Conservation (phyloP, 35 echinoderm and acorn worm genomes). For the Apostichopus japonicus region DNA sequence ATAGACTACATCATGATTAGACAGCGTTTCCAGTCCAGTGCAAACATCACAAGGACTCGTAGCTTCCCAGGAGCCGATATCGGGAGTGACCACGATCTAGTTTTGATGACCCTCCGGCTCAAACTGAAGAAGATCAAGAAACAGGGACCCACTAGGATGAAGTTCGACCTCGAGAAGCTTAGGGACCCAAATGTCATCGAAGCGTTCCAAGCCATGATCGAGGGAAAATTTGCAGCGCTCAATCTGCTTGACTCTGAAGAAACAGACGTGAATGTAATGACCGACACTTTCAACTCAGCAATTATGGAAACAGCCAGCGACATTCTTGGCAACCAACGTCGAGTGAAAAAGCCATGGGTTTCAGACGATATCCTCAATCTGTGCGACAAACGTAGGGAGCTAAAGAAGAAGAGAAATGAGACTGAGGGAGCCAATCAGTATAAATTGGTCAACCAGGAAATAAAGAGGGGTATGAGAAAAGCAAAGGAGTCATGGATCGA, state of each 20-base stretch:
- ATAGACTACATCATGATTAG: background rate
- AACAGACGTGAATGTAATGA: too few species aligned
- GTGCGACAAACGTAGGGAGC: background rate
- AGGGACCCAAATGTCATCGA: too few species aligned
- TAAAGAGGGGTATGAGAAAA: too few species aligned
- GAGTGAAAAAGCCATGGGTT: background rate
- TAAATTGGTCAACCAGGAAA: too few species aligned
- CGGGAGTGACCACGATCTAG: constrained; percentile 3
- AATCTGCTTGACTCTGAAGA: too few species aligned
- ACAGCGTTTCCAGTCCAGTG: background rate
- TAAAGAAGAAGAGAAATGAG: background rate
- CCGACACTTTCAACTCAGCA: background rate
- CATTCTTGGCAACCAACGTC: background rate
- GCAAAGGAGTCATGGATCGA: too few species aligned
- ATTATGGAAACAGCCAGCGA: background rate
- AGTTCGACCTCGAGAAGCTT: background rate
- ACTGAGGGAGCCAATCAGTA: too few species aligned
- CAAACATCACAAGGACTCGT: background rate
- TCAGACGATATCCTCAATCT: background rate
- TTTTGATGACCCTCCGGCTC: constrained; percentile 6
- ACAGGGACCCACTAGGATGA: constrained; percentile 1
- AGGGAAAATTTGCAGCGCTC: too few species aligned
- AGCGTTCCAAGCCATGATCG: too few species aligned
- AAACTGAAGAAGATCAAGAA: constrained; percentile 8
- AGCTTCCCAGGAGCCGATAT: background rate